phyloP scores from a whole-genome alignment of 2,797 vertebrate species.

The Rhyacichthys aspro region DNA sequence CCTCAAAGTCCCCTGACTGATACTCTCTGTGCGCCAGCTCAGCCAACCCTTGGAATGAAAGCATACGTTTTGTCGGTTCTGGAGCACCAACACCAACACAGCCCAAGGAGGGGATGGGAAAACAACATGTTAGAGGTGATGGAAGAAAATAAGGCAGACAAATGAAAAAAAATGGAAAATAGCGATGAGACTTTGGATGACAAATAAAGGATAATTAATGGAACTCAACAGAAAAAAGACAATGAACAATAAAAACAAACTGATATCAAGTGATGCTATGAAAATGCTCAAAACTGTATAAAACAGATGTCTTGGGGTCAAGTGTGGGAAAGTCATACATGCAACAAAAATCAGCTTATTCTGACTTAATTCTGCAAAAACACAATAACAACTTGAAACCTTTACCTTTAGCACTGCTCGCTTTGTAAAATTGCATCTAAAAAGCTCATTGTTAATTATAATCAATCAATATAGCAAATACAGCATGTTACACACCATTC shows the following conservation, averaged over 20 bases:
- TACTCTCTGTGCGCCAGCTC: conserved; percentile 99
- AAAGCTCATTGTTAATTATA: too few species aligned
- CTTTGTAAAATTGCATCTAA: too few species aligned
- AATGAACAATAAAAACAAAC: conserved; percentile 21
- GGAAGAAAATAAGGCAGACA: conserved; percentile 83
- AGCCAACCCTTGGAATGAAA: conserved; percentile 99
- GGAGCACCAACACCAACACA: conserved; percentile 98
- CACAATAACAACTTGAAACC: too few species aligned
- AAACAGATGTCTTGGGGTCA: too few species aligned
- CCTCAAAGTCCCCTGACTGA: conserved; percentile 99
- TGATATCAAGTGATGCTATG: too few species aligned
- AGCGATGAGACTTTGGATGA: conserved; percentile 37
- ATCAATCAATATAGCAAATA: too few species aligned
- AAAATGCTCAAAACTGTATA: too few species aligned
- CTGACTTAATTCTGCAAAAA: too few species aligned
- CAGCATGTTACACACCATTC: too few species aligned
- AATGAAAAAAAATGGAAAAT: conserved; percentile 69
- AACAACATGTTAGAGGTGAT: conserved; percentile 95
- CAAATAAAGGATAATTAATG: conserved; percentile 9
- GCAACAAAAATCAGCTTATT: too few species aligned
- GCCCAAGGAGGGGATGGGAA: conserved; percentile 84
- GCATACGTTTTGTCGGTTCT: conserved; percentile 99
- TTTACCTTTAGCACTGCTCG: too few species aligned
- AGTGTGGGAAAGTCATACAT: too few species aligned
- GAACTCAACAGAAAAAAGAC: conserved; percentile 20